Evolutionary conservation across 2,888 invertebrate species (phyloP), one percentile per base, ranked within the genome.

Genomic region (Euspilapteryx auroguttella): DNA sequence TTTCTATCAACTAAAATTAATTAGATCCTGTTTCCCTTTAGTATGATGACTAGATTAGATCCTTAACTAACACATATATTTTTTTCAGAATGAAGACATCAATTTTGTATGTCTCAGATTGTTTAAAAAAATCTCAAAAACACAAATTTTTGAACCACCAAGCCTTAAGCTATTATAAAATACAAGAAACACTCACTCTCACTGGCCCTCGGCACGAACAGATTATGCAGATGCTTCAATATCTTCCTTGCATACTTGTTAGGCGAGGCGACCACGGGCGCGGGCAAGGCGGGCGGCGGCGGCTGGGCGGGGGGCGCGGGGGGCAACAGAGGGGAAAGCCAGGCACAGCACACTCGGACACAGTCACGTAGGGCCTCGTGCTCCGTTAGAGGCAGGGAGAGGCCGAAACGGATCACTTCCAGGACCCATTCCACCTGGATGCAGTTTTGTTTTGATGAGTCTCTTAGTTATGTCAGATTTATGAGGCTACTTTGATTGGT

Each of bases 271-370:
- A 85, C 79, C 8, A 97, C 86, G 1, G 96, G 94, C 39, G 83
- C 82, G 1, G 97, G 97, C 11, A 96, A 89, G 41, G 92, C 89
- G 29, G 91, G 82, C 47, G 92, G 89, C 1, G 93, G 90, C 14
- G 82, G 82, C 13, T 88, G 86, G 39, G 90, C 83, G 1, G 92
- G 87, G 32, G 96, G 75, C 87, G 95, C 94, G 50, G 95, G 59
- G 1, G 87, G 84, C 38, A 89, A 80, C 36, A 97, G 73, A 2
- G 95, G 90, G 0, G 91, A 87, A 37, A 98, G 73, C 97, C 97
- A 98, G 50, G 97, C 94, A 58, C 95, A 96, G 54, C 97, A 97
- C 20, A 97, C 89, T 54, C 92, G 92, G 23, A 96, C 96, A 57
- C 96, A 97, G 61, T 96, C 95, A 38, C 94, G 87, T 28, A 97